Base-by-base conservation (phyloP, 1,140 invertebrate species). In the Yoshiicerus persimilis region DNA sequence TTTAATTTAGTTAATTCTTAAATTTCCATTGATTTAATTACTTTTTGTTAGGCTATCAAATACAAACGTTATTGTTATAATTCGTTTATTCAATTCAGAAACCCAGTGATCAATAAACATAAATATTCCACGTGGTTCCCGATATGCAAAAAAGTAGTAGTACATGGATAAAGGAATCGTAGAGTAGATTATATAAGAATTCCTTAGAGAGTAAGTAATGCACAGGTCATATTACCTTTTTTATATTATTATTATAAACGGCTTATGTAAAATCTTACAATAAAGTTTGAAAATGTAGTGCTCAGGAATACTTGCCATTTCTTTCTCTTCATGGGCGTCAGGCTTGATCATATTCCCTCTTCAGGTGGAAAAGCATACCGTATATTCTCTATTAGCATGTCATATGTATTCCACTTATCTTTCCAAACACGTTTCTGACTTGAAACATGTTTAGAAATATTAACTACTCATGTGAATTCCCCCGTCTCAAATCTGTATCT, bases 241-340 rank as follows among this genome's bases (percentile, higher is more conserved):
- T 80, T 80, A 80, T 80, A 80, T 80, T 36, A 80, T 80, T 38
- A 80, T 38, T 34, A 80, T 80, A 75, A 20, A 36, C 30, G 34
- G 30, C 75, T 80, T 80, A 77, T 9, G 30, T 38, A 80, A 38
- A 13, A 80, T 38, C 75, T 80, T 80, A 80, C 75, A 80, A 80
- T 80, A 80, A 80, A 80, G 75, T 80, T 30, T 80, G 75, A 80
- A 80, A 80, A 80, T 80, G 75, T 80, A 80, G 32, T 80, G 75
- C 75, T 80, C 75, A 80, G 32, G 75, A 80, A 80, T 80, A 34
- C 23, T 30, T 5, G 13, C 9, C 64, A 70, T 70, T 70, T 70
- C 64, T 70, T 70, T 30, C 64, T 27, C 23, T 30, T 0, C n/a
- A 1, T 66, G n/a, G n/a, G n/a, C n/a, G n/a, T 6, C 23, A 16